Evolutionary conservation across 2,797 vertebrate species (phyloP).

Genomic region (Apogon hyalosoma): DNA sequence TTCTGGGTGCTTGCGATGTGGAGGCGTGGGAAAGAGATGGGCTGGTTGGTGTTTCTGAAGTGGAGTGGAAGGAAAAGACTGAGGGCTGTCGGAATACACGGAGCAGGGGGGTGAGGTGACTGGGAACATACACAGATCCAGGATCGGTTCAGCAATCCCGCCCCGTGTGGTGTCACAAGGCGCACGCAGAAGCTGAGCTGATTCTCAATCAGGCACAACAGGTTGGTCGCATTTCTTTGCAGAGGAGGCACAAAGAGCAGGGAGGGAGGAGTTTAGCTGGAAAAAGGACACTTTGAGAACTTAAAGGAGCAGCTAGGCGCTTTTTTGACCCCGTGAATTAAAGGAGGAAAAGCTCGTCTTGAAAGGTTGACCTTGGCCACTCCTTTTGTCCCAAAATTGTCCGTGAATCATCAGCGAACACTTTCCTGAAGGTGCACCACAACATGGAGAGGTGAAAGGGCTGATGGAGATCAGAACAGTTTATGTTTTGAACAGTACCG

Average conservation of each 20-base stretch:
- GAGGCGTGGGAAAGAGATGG: slow-evolving; percentile 60
- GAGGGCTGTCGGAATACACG: slow-evolving; percentile 36
- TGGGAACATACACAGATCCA: slow-evolving; percentile 27
- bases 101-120: neutral
- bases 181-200: slow-evolving; percentile 14
- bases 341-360: neutral
- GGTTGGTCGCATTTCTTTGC: slow-evolving; percentile 48
- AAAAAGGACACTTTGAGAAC: slow-evolving; percentile 42
- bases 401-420: too few relatives aligned
- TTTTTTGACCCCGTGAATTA: slow-evolving; percentile 25
- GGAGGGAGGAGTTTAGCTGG: slow-evolving; percentile 67
- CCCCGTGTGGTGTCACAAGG: neutral
- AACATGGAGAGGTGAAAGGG: too few relatives aligned
- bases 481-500: too few relatives aligned
- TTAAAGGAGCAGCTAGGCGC: slow-evolving; percentile 64
- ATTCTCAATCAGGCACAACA: slow-evolving; percentile 69
- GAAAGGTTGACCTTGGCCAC: neutral
- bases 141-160: slow-evolving; percentile 35
- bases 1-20: slow-evolving; percentile 12
- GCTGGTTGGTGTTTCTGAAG: slow-evolving; percentile 46
- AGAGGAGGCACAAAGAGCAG: slow-evolving; percentile 28
- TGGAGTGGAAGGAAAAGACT: slow-evolving; percentile 65
- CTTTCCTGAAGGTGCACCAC: too few relatives aligned
- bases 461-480: too few relatives aligned
- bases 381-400: too few relatives aligned